Evolutionary conservation across 1,140 invertebrate genomes (phyloP).

Genomic region (Galleria mellonella): DNA sequence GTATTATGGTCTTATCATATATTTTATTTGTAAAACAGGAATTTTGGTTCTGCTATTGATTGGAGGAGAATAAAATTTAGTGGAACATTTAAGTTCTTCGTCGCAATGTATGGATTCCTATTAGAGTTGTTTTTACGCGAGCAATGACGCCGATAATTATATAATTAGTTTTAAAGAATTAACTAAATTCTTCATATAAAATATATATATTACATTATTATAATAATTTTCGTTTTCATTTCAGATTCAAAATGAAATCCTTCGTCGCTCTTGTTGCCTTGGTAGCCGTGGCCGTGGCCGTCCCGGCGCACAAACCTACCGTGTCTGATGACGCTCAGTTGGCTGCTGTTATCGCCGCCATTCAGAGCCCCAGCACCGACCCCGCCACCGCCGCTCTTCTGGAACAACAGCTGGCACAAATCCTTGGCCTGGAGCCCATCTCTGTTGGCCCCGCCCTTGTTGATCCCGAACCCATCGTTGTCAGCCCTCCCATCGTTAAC

Average conservation of each 20-base stretch:
- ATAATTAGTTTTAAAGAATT: too few species aligned
- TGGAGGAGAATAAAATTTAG: too few species aligned
- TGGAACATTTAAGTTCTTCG: too few species aligned
- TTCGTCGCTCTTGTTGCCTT: slow-evolving; percentile 34
- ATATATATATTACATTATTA: too few species aligned
- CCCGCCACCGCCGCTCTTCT: slow-evolving; percentile 41
- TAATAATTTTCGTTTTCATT: neutral
- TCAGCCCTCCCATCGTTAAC: slow-evolving; percentile 17
- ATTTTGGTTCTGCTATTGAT: too few species aligned
- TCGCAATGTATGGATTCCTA: too few species aligned
- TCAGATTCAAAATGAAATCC: slow-evolving; percentile 39
- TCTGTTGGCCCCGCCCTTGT: slow-evolving; percentile 22
- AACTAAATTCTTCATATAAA: too few species aligned
- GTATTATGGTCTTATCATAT: too few species aligned
- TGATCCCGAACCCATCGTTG: slow-evolving; percentile 8
- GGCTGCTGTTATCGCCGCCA: slow-evolving; percentile 37
- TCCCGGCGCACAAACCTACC: slow-evolving; percentile 10
- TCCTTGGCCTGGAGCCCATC: slow-evolving; percentile 19
- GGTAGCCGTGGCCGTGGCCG: slow-evolving; percentile 33
- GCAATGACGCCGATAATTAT: too few species aligned
- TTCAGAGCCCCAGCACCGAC: slow-evolving; percentile 49
- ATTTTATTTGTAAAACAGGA: too few species aligned
- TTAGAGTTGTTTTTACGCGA: too few species aligned
- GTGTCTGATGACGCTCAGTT: slow-evolving; percentile 16
- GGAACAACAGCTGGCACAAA: slow-evolving; percentile 22